Conservation (phyloP, 1,140 invertebrate species). For the Ditylenchus dipsaci region DNA sequence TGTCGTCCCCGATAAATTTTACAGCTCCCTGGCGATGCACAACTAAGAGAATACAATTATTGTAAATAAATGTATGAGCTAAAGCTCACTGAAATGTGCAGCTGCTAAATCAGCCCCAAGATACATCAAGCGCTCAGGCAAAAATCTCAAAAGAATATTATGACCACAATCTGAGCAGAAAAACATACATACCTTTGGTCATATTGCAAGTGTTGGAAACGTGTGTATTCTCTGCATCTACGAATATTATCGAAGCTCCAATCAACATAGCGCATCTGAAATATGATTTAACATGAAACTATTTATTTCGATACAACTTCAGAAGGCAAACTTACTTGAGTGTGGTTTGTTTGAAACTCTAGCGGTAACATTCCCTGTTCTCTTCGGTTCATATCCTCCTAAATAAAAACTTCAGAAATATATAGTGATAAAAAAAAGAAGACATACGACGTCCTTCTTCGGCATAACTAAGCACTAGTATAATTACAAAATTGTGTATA, state of each 20-base stretch:
- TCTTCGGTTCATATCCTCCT: constrained; percentile 43
- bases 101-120: constrained; percentile 70
- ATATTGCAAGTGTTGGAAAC: constrained; percentile 51
- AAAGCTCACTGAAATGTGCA: constrained; percentile 67
- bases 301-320: background rate
- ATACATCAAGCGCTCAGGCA: constrained; percentile 58
- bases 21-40: constrained; percentile 66
- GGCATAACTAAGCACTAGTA: constrained; percentile 36
- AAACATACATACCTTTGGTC: constrained; percentile 49
- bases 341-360: constrained; percentile 47
- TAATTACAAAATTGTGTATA: too few species aligned
- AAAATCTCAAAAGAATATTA: constrained; percentile 55
- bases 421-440: background rate
- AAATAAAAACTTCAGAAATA: background rate
- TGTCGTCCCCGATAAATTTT: constrained; percentile 65
- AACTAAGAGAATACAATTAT: background rate
- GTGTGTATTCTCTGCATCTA: constrained; percentile 39
- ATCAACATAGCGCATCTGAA: constrained; percentile 50
- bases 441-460: constrained; percentile 31
- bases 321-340: constrained; percentile 5
- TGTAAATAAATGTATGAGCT: background rate
- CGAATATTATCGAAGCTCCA: constrained; percentile 54
- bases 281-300: background rate
- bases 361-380: constrained; percentile 44
- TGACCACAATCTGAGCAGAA: background rate